Base-by-base conservation (phyloP, 2,888 invertebrate species). In the Drosophila engyochracea region DNA sequence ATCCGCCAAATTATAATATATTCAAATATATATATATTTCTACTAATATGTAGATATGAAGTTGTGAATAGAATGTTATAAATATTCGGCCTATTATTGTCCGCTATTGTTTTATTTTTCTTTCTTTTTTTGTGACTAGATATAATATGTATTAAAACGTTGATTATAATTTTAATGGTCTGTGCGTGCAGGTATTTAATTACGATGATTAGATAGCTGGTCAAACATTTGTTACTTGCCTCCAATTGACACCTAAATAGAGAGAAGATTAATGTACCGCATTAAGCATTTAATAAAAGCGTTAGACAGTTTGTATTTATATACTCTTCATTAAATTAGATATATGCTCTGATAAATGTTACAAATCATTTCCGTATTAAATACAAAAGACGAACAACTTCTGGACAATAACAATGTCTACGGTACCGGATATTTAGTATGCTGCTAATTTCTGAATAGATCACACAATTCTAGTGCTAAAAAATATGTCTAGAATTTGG, bases 1-100 rank as follows among this genome's bases (percentile, higher is more conserved):
- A 86, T 86, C 85, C 89, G 89, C 82, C 19, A 86, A 82, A 86
- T 89, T 85, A 70, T 76, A 85, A 89, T 76, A 74, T 64, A 58
- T 65, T 47, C 14, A n/a, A 30, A 33, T 28, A 22, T 22, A 53
- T 37, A 52, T 37, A 39, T 22, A 6, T 41, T 47, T 47, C 4
- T 25, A 12, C n/a, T 4, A 22, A 1, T n/a, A 5, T 54, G 28
- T 52, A 49, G 28, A 31, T 71, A 19, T 30, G 30, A 47, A 47
- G 59, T 9, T 47, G 2, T 62, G 64, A 62, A 61, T 47, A 55
- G 63, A 25, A 51, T 30, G 41, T 57, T 54, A 70, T 73, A 65
- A 79, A 76, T 76, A 81, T 68, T 74, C 73, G 52, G 74, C 77
- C 79, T 81, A 79, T 81, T 61, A 69, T 65, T 66, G 67, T 35